phyloP scores from a whole-genome alignment of 2,888 invertebrate species.

The Epirrita christyi region DNA sequence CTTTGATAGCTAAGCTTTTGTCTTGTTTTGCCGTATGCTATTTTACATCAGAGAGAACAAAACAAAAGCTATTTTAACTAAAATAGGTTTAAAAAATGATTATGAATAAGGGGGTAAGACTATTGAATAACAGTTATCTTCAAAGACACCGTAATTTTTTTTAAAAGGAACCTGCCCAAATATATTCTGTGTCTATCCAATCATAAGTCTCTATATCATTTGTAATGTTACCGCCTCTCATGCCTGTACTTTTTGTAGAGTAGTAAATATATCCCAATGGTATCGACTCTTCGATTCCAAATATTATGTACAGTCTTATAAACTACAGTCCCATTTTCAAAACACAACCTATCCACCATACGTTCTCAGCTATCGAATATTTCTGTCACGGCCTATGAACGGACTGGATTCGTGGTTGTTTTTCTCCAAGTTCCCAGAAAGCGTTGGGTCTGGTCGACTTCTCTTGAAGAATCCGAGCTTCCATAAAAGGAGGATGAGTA shows the following conservation, averaged over 20 bases:
- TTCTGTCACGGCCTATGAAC: constrained; percentile 79
- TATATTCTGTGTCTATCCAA: too few relatives aligned
- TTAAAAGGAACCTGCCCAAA: too few relatives aligned
- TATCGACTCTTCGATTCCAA: constrained; percentile 23
- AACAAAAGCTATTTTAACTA: too few relatives aligned
- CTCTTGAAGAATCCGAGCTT: constrained; percentile 96
- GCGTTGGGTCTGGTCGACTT: constrained; percentile 92
- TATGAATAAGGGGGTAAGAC: too few relatives aligned
- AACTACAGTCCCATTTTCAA: constrained; percentile 40
- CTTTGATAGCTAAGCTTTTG: too few relatives aligned
- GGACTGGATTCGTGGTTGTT: constrained; percentile 89
- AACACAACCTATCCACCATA: constrained; percentile 31
- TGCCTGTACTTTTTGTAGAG: background rate
- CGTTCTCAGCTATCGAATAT: constrained; percentile 72
- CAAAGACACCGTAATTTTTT: too few relatives aligned
- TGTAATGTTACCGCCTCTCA: background rate
- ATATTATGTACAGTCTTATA: constrained; percentile 45
- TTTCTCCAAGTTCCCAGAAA: constrained; percentile 92
- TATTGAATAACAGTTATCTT: too few relatives aligned
- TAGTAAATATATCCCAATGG: constrained; percentile 21
- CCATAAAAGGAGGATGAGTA: constrained; percentile 92
- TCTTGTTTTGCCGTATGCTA: too few relatives aligned
- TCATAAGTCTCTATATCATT: too few relatives aligned
- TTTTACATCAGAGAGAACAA: too few relatives aligned
- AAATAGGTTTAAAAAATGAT: too few relatives aligned